phyloP scores from a whole-genome alignment of 2,797 vertebrate genomes.

The Falco berigora region DNA sequence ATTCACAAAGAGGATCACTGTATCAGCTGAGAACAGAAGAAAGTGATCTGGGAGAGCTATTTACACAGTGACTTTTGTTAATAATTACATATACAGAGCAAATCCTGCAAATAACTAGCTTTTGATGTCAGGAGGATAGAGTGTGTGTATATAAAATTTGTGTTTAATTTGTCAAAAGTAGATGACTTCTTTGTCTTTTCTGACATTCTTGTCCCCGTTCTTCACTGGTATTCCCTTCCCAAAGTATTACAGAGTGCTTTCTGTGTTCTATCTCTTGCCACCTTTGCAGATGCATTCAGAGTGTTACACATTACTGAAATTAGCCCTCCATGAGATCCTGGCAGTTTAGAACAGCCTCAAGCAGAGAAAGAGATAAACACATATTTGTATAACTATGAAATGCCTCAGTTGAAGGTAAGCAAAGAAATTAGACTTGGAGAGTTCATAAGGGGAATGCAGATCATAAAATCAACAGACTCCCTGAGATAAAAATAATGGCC shows the following conservation, averaged over 20 bases:
- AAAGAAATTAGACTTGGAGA: conserved; percentile 52
- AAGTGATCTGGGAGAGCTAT: not conserved
- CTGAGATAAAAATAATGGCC: conserved; percentile 51
- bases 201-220: not conserved
- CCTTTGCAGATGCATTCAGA: conserved; percentile 22
- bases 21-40: not conserved
- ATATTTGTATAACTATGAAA: conserved; percentile 56
- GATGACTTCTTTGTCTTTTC: not conserved
- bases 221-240: not conserved
- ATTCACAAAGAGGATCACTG: not conserved
- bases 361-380: conserved; percentile 52
- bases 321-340: conserved; percentile 45
- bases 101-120: not conserved
- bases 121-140: not conserved
- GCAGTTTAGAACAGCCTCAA: conserved; percentile 54
- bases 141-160: not conserved
- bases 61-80: not conserved
- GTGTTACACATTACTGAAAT: conserved; percentile 39
- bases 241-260: not conserved
- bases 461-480: conserved; percentile 42
- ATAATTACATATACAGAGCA: not conserved
- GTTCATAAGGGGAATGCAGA: conserved; percentile 38
- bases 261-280: not conserved
- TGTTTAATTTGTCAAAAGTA: not conserved
- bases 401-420: conserved; percentile 53